Conservation (phyloP, 2,113 vertebrate genomes). For the Charina bottae region DNA sequence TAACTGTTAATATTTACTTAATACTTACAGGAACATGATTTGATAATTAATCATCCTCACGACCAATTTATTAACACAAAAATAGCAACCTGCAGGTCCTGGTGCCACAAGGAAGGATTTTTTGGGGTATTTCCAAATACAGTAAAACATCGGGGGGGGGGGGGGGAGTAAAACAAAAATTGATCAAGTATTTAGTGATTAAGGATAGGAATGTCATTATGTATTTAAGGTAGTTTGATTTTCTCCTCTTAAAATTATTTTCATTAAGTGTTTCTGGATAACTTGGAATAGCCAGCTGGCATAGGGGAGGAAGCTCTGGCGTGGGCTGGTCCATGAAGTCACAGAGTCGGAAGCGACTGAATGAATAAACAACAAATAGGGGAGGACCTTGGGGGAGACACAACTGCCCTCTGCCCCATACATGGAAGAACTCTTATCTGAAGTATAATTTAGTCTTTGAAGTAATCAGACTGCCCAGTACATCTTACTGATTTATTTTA, state of each 20-base stretch:
- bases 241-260: background rate
- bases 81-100: background rate
- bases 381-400: too few species aligned
- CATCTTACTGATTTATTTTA: background rate
- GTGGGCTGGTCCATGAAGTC: too few species aligned
- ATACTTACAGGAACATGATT: slow-evolving; percentile 38
- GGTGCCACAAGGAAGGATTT: background rate
- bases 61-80: background rate
- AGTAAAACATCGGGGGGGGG: background rate
- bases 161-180: background rate
- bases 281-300: background rate
- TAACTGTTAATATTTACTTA: slow-evolving; percentile 28
- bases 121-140: background rate
- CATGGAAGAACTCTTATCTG: background rate
- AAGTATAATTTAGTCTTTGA: background rate
- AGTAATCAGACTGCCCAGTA: background rate
- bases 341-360: too few species aligned
- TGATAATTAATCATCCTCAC: background rate
- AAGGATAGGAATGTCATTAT: background rate
- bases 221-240: background rate
- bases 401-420: too few species aligned
- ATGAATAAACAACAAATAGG: too few species aligned
- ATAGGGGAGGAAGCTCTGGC: too few species aligned
- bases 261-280: background rate
- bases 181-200: background rate